phyloP scores from a whole-genome alignment of 2,888 invertebrate genomes.

The Orchestes rusci region DNA sequence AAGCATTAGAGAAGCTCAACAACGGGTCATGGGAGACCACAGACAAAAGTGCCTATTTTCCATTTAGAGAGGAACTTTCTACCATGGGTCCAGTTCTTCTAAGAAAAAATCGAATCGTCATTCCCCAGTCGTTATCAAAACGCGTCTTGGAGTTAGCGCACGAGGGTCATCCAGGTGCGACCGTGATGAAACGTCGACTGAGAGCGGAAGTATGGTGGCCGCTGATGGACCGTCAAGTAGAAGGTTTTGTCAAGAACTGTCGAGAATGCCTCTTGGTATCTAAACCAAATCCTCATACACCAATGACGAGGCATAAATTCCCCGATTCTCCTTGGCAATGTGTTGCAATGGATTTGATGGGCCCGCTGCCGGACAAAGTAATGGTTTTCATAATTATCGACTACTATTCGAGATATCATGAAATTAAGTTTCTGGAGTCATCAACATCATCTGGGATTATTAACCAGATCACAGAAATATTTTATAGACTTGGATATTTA shows the following conservation, averaged over 20 bases:
- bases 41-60: constrained; percentile 23
- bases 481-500: constrained; percentile 2
- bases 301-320: too few relatives aligned
- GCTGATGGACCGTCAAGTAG: constrained; percentile 7
- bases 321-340: constrained; percentile 12
- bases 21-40: constrained; percentile 17
- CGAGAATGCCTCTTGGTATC: constrained; percentile 8
- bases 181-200: constrained; percentile 7
- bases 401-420: constrained; percentile 8
- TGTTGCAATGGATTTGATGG: constrained; percentile 19
- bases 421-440: background rate
- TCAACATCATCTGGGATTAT: constrained; percentile 5
- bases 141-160: too few relatives aligned
- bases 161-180: constrained; percentile 29
- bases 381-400: constrained; percentile 18
- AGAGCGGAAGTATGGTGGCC: constrained; percentile 22
- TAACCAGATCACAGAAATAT: constrained; percentile 5
- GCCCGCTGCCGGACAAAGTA: constrained; percentile 26
- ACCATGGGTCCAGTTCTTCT: constrained; percentile 26
- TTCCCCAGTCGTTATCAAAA: constrained; percentile 22
- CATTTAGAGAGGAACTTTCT: constrained; percentile 24
- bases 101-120: constrained; percentile 24
- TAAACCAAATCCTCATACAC: too few relatives aligned
- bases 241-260: constrained; percentile 10
- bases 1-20: constrained; percentile 11